Evolutionary conservation across 1,140 invertebrate species (phyloP), one percentile per base, ranked within the genome.

Genomic region (Parapsyche elsis): DNA sequence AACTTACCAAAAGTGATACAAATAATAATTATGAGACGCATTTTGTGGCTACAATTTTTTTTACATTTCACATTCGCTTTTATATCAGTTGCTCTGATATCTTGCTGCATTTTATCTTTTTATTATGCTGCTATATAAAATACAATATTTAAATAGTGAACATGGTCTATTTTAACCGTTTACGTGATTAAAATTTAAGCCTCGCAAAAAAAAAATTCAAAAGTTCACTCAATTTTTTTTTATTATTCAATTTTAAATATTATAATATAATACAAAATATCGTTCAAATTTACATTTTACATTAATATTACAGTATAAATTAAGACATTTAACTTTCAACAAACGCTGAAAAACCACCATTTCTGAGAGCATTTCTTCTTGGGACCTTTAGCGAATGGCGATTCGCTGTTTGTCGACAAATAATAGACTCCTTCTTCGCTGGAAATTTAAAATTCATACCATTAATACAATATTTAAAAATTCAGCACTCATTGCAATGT

Each of bases 351-450:
- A 30, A 67, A 26, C 21, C 21, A 67, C 64, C 64, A 67, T 77
- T 30, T 67, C 26, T 77, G n/a, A 30, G 76, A 9, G 67, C 23
- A 23, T 79, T 76, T 78, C 57, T 76, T 79, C 64, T 79, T 80
- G 0, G 76, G 67, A 59, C 74, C 79, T 77, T 78, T 83, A 14
- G 83, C 83, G 26, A 77, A 83, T 10, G 83, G 83, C 12, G 83
- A 71, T 61, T 83, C 83, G 23, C 83, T 81, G 67, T 83, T 83
- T 45, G 83, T 83, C 26, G 21, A 46, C 44, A 83, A 80, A 76
- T 83, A 83, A 71, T 83, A 83, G 14, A 83, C 76, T 10, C 83
- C 83, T 80, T 83, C 83, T 79, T 83, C 79, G 23, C 83, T 83
- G 67, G 1, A 83, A 81, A 74, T 5, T 53, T n/a, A 53, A n/a